These are phyloP conservation scores for Norana najaformis DNA, from an alignment of 2,888 invertebrate genomes.

Conservation along the genomic window DNA sequence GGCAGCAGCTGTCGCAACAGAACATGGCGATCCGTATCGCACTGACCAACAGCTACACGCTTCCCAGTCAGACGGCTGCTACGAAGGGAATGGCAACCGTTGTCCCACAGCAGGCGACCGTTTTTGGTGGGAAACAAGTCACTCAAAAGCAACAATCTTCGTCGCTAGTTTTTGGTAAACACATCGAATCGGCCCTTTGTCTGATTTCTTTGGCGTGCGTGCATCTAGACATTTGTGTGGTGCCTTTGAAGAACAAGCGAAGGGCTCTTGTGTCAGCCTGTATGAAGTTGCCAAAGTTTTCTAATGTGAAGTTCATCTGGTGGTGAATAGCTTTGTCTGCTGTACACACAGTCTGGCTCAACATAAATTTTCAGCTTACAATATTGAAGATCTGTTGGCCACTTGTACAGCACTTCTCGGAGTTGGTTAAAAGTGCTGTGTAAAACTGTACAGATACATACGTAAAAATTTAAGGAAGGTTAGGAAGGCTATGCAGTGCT, in stretches of 20 bases:
- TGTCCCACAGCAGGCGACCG: slow-evolving; percentile 29
- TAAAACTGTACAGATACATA: background rate
- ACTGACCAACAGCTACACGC: slow-evolving; percentile 30
- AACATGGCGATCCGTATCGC: slow-evolving; percentile 36
- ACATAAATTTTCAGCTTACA: no score
- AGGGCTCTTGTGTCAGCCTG: no score
- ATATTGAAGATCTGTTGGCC: no score
- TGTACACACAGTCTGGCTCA: no score
- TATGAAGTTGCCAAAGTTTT: no score
- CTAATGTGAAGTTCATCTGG: no score
- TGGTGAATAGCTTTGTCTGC: background rate
- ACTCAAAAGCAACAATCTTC: slow-evolving; percentile 25
- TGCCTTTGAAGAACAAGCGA: no score
- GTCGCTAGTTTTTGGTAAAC: slow-evolving; percentile 25
- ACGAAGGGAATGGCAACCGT: slow-evolving; percentile 34
- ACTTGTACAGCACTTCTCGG: background rate
- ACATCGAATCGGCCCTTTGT: background rate
- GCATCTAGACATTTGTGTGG: no score
- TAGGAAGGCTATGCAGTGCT: background rate
- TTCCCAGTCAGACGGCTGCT: slow-evolving; percentile 21
- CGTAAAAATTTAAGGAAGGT: background rate
- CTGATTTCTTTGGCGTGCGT: no score
- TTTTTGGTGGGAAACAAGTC: slow-evolving; percentile 23
- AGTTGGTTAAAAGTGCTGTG: no score
- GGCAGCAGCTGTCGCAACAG: slow-evolving; percentile 29